Evolutionary conservation across 2,113 vertebrate species (phyloP).

Genomic region (Catharus minimus): DNA sequence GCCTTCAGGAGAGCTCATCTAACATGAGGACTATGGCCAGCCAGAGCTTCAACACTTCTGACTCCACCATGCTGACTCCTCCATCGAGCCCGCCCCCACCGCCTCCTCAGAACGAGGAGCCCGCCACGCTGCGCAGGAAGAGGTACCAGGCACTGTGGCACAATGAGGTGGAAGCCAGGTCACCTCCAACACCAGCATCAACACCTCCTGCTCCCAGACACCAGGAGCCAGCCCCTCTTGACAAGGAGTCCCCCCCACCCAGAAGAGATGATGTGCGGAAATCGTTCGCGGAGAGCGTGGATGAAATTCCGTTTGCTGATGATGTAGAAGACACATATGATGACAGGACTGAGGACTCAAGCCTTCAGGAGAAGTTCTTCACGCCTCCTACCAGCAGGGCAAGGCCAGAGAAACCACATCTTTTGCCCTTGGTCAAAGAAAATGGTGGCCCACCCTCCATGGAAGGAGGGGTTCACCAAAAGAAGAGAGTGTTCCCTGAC

Average conservation of each 20-base stretch:
- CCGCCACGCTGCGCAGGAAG: conserved; percentile 82
- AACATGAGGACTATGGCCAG: conserved; percentile 84
- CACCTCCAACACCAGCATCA: conserved; percentile 39
- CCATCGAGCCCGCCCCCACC: conserved; percentile 94
- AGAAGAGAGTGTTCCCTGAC: conserved; percentile 67
- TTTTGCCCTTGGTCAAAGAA: conserved; percentile 79
- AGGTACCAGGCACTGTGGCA: conserved; percentile 77
- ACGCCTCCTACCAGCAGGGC: conserved; percentile 85
- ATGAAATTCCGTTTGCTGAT: conserved; percentile 96
- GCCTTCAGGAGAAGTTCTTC: conserved; percentile 81
- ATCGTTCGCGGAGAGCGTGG: conserved; percentile 94
- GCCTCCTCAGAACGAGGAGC: conserved; percentile 89
- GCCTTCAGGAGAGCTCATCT: conserved; percentile 86
- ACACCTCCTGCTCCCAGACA: background rate
- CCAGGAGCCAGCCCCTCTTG: conserved; percentile 20
- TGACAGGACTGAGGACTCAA: conserved; percentile 84
- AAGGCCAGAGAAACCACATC: conserved; percentile 66
- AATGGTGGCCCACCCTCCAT: conserved; percentile 80
- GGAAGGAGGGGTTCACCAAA: conserved; percentile 41
- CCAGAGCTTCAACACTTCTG: conserved; percentile 89
- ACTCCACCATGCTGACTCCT: conserved; percentile 93
- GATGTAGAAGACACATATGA: conserved; percentile 92
- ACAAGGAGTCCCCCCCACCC: conserved; percentile 69
- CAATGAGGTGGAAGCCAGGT: conserved; percentile 62
- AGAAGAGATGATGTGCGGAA: conserved; percentile 78